These are phyloP conservation scores for Dimorphilus gyrociliatus DNA, from an alignment of 2,888 invertebrate species.

Conservation along the genomic window DNA sequence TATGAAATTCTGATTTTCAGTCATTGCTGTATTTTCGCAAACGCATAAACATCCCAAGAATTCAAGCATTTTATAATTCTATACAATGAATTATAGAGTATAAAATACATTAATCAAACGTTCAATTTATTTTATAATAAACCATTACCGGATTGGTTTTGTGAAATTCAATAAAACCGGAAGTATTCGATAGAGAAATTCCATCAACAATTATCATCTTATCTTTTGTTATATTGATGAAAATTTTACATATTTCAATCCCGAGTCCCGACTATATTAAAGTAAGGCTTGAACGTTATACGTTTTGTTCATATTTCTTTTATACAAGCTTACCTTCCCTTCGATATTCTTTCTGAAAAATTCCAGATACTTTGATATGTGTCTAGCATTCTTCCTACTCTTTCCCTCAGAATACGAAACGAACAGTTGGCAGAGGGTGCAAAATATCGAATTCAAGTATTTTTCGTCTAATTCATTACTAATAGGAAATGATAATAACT, in stretches of 20 bases:
- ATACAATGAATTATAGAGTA: neutral
- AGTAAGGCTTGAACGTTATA: no score
- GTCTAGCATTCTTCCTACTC: slow-evolving; percentile 4
- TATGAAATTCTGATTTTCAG: slow-evolving; percentile 9
- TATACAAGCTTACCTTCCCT: slow-evolving; percentile 1
- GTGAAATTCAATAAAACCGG: no score
- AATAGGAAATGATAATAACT: no score
- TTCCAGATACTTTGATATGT: slow-evolving; percentile 3
- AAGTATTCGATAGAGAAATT: neutral
- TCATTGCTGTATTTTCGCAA: slow-evolving; percentile 9
- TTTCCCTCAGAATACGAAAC: slow-evolving; percentile 3
- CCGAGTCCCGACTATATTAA: slow-evolving; percentile 3
- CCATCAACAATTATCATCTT: slow-evolving; percentile 5
- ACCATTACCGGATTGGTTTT: slow-evolving; percentile 1
- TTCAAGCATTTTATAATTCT: slow-evolving; percentile 9
- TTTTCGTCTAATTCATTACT: no score
- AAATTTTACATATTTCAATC: slow-evolving; percentile 2
- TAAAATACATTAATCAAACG: neutral
- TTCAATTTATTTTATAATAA: neutral
- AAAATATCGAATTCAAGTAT: no score
- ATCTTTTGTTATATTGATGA: slow-evolving; percentile 3
- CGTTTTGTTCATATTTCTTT: no score
- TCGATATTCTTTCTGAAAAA: slow-evolving; percentile 3
- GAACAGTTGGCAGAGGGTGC: slow-evolving; percentile 1
- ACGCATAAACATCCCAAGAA: slow-evolving; percentile 8